Evolutionary conservation across 2,888 invertebrate genomes (phyloP).

Genomic region (Hymenopus coronatus): DNA sequence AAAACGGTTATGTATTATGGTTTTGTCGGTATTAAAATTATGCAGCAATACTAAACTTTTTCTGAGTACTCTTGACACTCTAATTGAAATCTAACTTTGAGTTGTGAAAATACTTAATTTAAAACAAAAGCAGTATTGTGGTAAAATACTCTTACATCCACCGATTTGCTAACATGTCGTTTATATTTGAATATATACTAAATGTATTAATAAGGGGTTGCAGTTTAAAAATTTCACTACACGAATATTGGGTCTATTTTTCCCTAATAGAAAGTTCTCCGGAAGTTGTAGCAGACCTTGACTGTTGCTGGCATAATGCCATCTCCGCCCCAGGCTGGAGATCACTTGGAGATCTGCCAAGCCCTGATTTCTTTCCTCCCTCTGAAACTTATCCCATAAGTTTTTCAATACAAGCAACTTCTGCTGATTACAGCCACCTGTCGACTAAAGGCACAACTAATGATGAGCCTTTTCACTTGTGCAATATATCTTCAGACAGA

Average conservation of each 20-base stretch:
- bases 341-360: constrained; percentile 11
- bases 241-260: neutral
- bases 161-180: no score
- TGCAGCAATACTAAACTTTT: no score
- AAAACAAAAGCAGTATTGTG: no score
- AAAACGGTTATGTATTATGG: no score
- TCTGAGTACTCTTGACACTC: no score
- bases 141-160: no score
- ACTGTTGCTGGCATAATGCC: neutral
- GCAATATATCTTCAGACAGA: neutral
- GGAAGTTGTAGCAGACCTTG: neutral
- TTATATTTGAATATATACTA: no score
- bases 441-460: neutral
- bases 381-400: neutral
- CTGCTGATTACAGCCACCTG: neutral
- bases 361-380: neutral
- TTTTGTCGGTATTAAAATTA: no score
- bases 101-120: no score
- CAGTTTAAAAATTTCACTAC: neutral
- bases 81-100: no score
- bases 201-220: neutral
- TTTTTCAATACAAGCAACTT: neutral
- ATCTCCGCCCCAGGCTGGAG: neutral
- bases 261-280: neutral
- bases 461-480: neutral